phyloP scores from a whole-genome alignment of 92 coral and sea anemone species.

The Metridium senile region DNA sequence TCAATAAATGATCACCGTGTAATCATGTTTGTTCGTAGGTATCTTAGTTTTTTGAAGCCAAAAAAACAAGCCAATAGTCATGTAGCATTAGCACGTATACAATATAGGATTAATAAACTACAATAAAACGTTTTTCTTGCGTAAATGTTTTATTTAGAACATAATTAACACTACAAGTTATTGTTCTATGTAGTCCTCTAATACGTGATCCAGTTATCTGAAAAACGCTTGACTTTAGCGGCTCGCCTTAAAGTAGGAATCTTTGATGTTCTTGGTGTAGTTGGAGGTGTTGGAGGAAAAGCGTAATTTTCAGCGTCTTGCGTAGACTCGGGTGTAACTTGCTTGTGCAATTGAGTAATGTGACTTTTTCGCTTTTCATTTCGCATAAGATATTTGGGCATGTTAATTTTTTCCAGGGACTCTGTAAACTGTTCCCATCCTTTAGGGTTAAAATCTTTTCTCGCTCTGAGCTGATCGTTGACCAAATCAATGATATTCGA shows the following conservation, averaged over 20 bases:
- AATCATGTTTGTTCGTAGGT: conserved; percentile 29
- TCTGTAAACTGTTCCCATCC: conserved; percentile 41
- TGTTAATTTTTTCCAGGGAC: conserved; percentile 17
- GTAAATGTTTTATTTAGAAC: background rate
- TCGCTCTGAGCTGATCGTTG: conserved; percentile 28
- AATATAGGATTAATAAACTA: conserved; percentile 1
- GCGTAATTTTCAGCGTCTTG: background rate
- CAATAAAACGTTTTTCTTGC: background rate
- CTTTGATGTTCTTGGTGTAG: background rate
- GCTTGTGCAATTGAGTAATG: background rate
- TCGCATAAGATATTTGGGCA: conserved; percentile 25
- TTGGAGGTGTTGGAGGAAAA: background rate
- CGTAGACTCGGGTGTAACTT: background rate
- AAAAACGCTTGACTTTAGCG: background rate
- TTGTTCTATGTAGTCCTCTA: background rate
- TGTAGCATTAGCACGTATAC: conserved; percentile 2
- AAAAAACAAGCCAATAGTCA: conserved; percentile 3
- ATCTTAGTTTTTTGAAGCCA: background rate
- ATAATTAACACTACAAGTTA: background rate
- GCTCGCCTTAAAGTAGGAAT: background rate
- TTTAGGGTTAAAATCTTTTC: conserved; percentile 24
- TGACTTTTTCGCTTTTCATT: conserved; percentile 28
- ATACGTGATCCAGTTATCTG: conserved; percentile 1
- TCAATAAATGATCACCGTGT: conserved; percentile 55
- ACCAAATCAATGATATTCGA: conserved; percentile 44